These are phyloP conservation scores for Drosophila trapezifrons DNA, from an alignment of 1,140 invertebrate species.

Conservation along the genomic window DNA sequence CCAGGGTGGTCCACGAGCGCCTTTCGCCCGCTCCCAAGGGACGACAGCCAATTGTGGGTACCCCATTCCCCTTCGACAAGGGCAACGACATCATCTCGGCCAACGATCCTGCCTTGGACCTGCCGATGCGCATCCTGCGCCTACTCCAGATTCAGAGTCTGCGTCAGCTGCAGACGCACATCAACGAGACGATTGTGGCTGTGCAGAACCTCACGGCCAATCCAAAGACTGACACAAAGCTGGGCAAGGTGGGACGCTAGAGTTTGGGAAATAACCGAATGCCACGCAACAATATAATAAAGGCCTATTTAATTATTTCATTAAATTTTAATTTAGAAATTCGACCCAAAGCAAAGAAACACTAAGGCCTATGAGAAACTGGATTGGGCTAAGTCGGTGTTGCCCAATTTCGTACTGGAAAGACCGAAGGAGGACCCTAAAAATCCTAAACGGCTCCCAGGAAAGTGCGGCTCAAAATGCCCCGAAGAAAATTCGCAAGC, in stretches of 20 bases:
- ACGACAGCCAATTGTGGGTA: constrained; percentile 88
- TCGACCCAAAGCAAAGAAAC: neutral
- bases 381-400: too few relatives aligned
- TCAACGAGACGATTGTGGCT: constrained; percentile 96
- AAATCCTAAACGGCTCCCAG: too few relatives aligned
- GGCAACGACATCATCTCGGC: constrained; percentile 83
- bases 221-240: constrained; percentile 97
- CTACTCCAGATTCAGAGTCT: constrained; percentile 96
- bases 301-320: constrained; percentile 14
- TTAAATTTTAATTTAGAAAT: neutral
- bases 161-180: constrained; percentile 95
- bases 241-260: constrained; percentile 94
- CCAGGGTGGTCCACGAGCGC: constrained; percentile 88
- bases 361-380: neutral
- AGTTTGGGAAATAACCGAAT: neutral
- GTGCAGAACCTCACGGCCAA: constrained; percentile 97
- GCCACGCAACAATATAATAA: neutral
- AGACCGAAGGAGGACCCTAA: too few relatives aligned
- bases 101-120: constrained; percentile 88
- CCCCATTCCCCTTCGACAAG: constrained; percentile 87
- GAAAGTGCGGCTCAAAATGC: too few relatives aligned
- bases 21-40: constrained; percentile 88
- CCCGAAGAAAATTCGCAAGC: too few relatives aligned
- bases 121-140: constrained; percentile 92
- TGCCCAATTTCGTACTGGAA: too few relatives aligned